Percentiles rank a stretch among this genome's conserved stretches.
phyloP scores from a whole-genome alignment of 2,113 vertebrate species.

The Cryptoleucopteryx plumbea region DNA sequence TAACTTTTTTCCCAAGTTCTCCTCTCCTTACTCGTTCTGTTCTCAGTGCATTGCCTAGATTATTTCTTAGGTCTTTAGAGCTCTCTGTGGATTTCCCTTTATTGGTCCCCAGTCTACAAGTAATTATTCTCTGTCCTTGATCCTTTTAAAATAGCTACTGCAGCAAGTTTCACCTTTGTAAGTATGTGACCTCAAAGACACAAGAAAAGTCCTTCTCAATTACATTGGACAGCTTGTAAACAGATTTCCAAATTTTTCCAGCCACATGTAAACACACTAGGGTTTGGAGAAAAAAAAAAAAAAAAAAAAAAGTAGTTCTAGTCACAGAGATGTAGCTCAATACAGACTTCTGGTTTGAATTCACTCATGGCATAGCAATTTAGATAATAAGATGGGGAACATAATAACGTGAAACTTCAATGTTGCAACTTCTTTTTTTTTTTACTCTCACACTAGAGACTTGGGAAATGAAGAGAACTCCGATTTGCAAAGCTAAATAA shows the following conservation, averaged over 20 bases:
- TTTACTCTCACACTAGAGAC: neutral
- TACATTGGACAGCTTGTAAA: neutral
- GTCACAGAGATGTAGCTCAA: neutral
- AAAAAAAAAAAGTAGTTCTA: neutral
- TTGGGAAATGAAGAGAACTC: neutral
- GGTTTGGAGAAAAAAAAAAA: neutral
- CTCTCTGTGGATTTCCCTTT: neutral
- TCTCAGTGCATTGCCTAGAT: neutral
- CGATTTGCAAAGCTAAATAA: slow-evolving; percentile 20
- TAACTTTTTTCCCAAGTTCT: neutral
- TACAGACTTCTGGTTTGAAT: neutral
- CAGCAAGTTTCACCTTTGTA: neutral
- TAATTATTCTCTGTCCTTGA: neutral
- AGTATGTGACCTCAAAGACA: neutral
- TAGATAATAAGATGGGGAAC: neutral
- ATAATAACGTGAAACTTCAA: neutral
- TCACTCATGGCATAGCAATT: neutral
- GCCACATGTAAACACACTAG: neutral
- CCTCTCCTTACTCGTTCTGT: neutral
- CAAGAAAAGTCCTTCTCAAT: neutral
- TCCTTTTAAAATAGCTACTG: neutral
- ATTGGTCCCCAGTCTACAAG: neutral
- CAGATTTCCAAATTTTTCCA: neutral
- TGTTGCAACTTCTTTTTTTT: neutral
- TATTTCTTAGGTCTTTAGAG: neutral